phyloP scores from a whole-genome alignment of 2,888 invertebrate genomes.

The Campoplex nolae region DNA sequence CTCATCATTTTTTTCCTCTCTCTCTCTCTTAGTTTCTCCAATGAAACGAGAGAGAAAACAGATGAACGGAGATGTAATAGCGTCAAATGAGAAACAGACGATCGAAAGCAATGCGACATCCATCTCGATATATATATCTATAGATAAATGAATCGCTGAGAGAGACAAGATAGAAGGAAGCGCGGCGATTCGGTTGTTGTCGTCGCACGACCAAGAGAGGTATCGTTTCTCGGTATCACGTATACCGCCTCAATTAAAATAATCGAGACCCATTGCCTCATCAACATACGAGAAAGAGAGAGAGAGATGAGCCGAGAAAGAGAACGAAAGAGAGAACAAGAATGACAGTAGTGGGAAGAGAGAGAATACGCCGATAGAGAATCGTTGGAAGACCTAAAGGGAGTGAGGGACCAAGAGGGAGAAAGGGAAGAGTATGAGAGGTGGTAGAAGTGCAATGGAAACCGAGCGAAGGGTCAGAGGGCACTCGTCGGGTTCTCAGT shows the following conservation, averaged over 20 bases:
- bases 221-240: constrained; percentile 78
- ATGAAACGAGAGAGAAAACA: constrained; percentile 43
- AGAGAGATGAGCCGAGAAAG: not conserved
- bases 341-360: not conserved
- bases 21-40: constrained; percentile 9
- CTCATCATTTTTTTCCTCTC: not conserved
- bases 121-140: not conserved
- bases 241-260: constrained; percentile 78
- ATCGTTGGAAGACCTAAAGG: constrained; percentile 6
- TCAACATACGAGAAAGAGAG: constrained; percentile 70
- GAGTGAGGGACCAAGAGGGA: constrained; percentile 2
- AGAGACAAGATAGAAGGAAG: constrained; percentile 61
- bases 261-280: constrained; percentile 79
- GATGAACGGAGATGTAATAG: constrained; percentile 48
- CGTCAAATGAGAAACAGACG: constrained; percentile 42
- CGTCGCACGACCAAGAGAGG: constrained; percentile 72
- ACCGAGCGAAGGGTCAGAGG: constrained; percentile 66
- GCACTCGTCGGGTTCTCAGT: constrained; percentile 65
- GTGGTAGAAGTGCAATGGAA: constrained; percentile 56
- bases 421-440: constrained; percentile 46
- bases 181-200: constrained; percentile 47
- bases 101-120: constrained; percentile 42
- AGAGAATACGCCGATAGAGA: constrained; percentile 39
- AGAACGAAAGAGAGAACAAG: not conserved
- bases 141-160: not conserved